Evolutionary conservation across 2,888 invertebrate genomes (phyloP).

Genomic region (Agonopterix alstromeriana): DNA sequence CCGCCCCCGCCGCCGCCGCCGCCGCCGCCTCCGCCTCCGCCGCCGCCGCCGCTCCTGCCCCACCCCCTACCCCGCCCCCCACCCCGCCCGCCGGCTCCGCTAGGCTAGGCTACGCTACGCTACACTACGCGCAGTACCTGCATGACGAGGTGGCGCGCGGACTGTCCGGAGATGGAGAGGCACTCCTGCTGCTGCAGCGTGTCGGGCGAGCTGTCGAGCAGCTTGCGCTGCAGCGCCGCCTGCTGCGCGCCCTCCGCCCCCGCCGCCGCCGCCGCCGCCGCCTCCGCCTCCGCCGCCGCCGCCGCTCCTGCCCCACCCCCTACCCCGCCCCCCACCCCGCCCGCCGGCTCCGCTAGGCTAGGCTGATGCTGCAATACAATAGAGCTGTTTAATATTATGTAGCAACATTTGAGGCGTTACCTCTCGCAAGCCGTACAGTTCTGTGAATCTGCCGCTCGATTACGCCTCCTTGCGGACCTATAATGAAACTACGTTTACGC

Average conservation of each 20-base stretch:
- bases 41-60: not conserved
- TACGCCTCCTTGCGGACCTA: too few species aligned
- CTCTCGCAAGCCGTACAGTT: too few species aligned
- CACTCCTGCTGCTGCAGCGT: constrained; percentile 90
- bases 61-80: not conserved
- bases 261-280: constrained; percentile 82
- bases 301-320: not conserved
- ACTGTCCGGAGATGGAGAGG: constrained; percentile 88
- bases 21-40: constrained; percentile 72
- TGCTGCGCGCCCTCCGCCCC: constrained; percentile 82
- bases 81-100: not conserved
- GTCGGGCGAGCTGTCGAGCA: constrained; percentile 87
- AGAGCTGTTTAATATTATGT: not conserved
- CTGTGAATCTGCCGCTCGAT: too few species aligned
- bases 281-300: constrained; percentile 37
- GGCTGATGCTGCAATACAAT: not conserved
- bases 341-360: not conserved
- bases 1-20: constrained; percentile 82
- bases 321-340: not conserved
- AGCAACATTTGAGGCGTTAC: not conserved
- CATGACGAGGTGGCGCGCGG: constrained; percentile 89
- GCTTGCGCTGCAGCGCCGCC: constrained; percentile 89
- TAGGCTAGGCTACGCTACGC: too few species aligned
- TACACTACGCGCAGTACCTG: constrained; percentile 4
- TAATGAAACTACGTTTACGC: too few species aligned